Evolutionary conservation across 2,797 vertebrate species (phyloP).

Genomic region (Denticeps clupeoides): DNA sequence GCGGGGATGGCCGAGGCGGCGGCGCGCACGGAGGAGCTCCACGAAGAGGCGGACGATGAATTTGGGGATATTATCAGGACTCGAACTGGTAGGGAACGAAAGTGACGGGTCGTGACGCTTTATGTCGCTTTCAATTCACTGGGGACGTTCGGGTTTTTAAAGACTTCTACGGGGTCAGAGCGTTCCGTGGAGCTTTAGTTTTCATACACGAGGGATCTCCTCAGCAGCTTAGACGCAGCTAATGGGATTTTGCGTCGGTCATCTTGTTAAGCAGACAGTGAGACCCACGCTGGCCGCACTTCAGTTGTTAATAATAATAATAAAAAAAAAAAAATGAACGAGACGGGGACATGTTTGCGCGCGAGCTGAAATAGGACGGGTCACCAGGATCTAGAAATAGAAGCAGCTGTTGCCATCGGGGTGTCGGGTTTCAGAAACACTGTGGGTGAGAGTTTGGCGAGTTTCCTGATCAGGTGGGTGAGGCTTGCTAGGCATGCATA

Average conservation of each 20-base stretch:
- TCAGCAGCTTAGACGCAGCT: too few relatives aligned
- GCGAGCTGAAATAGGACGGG: conserved; percentile 20
- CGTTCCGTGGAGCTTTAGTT: conserved; percentile 7
- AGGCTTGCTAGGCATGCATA: too few relatives aligned
- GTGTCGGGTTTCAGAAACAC: conserved; percentile 27
- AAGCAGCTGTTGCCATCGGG: conserved; percentile 26
- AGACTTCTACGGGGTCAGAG: too few relatives aligned
- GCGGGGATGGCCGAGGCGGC: conserved; percentile 28
- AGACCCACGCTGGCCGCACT: too few relatives aligned
- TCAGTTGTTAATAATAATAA: too few relatives aligned
- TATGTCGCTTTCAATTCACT: neutral
- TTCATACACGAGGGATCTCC: too few relatives aligned
- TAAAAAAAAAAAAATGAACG: too few relatives aligned
- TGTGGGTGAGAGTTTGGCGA: neutral
- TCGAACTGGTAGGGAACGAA: conserved; percentile 27
- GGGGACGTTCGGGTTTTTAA: neutral
- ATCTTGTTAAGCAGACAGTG: too few relatives aligned
- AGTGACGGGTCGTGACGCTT: neutral
- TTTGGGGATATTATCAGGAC: conserved; percentile 34
- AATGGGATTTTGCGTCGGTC: too few relatives aligned
- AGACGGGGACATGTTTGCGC: conserved; percentile 26
- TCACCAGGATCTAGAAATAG: conserved; percentile 25
- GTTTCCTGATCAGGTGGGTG: too few relatives aligned
- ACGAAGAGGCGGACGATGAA: conserved; percentile 30
- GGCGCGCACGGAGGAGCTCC: conserved; percentile 17